These are phyloP conservation scores for Stenodera caucasica DNA, from an alignment of 2,888 invertebrate species.

Conservation along the genomic window DNA sequence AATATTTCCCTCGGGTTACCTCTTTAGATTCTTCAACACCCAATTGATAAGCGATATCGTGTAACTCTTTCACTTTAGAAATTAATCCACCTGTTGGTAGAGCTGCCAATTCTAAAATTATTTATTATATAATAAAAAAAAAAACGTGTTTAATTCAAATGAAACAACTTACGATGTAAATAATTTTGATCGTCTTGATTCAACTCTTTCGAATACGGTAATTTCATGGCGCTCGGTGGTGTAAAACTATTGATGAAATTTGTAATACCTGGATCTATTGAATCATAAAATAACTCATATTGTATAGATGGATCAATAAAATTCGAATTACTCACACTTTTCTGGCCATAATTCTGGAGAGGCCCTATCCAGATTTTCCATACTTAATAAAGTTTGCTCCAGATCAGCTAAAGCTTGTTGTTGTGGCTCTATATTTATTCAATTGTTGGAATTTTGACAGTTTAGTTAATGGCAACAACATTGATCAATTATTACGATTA, in stretches of 20 bases:
- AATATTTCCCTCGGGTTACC: slow-evolving; percentile 93
- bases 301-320: too few relatives aligned
- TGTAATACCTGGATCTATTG: slow-evolving; percentile 89
- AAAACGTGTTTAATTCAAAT: too few relatives aligned
- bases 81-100: slow-evolving; percentile 82
- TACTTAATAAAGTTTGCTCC: slow-evolving; percentile 80
- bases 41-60: slow-evolving; percentile 91
- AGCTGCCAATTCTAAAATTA: slow-evolving; percentile 72
- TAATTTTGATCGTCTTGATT: slow-evolving; percentile 74
- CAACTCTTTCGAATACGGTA: slow-evolving; percentile 70
- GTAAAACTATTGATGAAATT: slow-evolving; percentile 76
- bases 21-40: slow-evolving; percentile 95
- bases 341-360: slow-evolving; percentile 97
- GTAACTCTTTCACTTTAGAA: slow-evolving; percentile 90
- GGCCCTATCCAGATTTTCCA: slow-evolving; percentile 90
- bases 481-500: not conserved
- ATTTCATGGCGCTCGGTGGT: slow-evolving; percentile 61
- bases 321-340: slow-evolving; percentile 79
- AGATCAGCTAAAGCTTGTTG: slow-evolving; percentile 46
- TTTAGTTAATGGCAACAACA: not conserved
- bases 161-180: slow-evolving; percentile 70
- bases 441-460: slow-evolving; percentile 25
- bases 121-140: too few relatives aligned
- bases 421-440: slow-evolving; percentile 30
- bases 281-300: too few relatives aligned